Conservation (phyloP, 1,140 invertebrate species). For the Anastrepha ludens region DNA sequence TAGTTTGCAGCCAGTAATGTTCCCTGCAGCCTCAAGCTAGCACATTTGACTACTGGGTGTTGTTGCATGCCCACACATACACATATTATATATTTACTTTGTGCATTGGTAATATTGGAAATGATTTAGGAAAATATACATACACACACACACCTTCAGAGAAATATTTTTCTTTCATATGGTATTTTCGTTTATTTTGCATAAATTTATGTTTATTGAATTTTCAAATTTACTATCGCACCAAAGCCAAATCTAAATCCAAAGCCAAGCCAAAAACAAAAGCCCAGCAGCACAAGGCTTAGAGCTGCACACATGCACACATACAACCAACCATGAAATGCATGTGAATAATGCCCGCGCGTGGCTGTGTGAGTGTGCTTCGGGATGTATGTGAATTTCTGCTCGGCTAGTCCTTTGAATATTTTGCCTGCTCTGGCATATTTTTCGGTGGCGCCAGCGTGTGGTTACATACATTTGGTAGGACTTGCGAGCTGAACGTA, state of each 20-base stretch:
- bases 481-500: too few species aligned
- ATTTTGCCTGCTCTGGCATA: too few species aligned
- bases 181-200: not conserved
- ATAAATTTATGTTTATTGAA: constrained; percentile 53
- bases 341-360: too few species aligned
- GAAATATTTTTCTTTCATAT: constrained; percentile 47
- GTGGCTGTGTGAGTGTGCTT: not conserved
- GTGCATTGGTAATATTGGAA: not conserved
- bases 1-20: too few species aligned
- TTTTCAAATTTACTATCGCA: constrained; percentile 35
- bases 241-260: not conserved
- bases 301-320: not conserved
- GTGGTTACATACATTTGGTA: too few species aligned
- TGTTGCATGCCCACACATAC: not conserved
- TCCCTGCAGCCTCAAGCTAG: too few species aligned
- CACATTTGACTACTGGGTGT: not conserved
- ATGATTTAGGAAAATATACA: not conserved
- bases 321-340: not conserved
- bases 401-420: too few species aligned
- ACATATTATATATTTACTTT: not conserved
- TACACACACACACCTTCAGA: not conserved
- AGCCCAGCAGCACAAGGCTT: not conserved
- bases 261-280: not conserved
- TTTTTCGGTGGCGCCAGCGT: too few species aligned
- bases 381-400: not conserved